Evolutionary conservation across 2,797 vertebrate genomes (phyloP), one percentile per base, ranked within the genome.

Genomic region (Sebastes nivosus): DNA sequence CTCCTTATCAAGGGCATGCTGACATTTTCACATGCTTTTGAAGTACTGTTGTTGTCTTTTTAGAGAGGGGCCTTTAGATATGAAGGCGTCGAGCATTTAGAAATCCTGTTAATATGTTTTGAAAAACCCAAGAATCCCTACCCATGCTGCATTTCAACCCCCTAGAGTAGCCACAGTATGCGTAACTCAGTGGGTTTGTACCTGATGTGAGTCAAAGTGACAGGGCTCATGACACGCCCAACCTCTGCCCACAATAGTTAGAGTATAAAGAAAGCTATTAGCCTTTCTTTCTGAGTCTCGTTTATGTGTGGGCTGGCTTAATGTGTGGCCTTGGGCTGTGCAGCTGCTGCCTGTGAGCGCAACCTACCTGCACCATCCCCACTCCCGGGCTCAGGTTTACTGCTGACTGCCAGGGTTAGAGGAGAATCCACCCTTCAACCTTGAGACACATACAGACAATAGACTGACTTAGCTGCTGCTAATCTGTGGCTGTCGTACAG

Each of bases 271-370:
- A 89, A 36, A 78, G 57, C 83, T 88, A 88, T 93, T 90, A 91
- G 86, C 75, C 77, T 80, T 91, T 86, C 81, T 84, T 42, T 91
- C 54, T 29, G 38, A 77, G 72, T 79, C 70, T 85, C 85, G 77
- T 88, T 85, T 87, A 72, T 88, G 82, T 88, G 86, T 86, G 80
- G 80, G 72, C 81, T 67, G 72, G 32, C 77, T 86, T 89, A 89
- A 88, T 85, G 82, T 75, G 85, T 90, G 85, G 91, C 94, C 91
- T 83, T 69, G 86, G 92, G 94, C 91, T 74, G 65, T 91, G 87
- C 92, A 94, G 94, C 94, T 94, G 92, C 90, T 91, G 83, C 88
- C 78, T 82, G 63, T 57, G 86, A 84, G 76, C 34, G 5, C 72
- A 87, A 90, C 83, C 70, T 88, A 90, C 84, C 92, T 91, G 82